Evolutionary conservation across 1,140 invertebrate genomes (phyloP), one percentile per base, ranked within the genome.

Genomic region (Dreissena rostriformis): DNA sequence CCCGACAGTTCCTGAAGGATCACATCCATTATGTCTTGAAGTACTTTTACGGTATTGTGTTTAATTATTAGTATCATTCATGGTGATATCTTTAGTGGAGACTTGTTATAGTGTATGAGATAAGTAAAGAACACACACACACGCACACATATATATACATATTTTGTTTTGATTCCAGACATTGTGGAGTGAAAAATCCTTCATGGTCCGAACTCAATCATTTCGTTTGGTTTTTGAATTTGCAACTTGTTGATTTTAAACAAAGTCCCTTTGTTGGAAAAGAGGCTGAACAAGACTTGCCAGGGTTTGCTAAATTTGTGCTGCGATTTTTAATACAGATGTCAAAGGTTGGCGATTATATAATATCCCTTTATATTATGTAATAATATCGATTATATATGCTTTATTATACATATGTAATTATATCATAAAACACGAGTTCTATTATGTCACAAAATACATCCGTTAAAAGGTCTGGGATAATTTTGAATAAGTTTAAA

Each of bases 141-240:
- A 5, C 39, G 39, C 39, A 39, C 2, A n/a, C 2, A 39, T 39
- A 39, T 39, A 39, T 39, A 39, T 39, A 66, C 17, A 74, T 73
- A 39, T 67, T n/a, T n/a, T n/a, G n/a, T n/a, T n/a, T n/a, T n/a
- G 22, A 75, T 84, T 87, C 17, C 86, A 92, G 90, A 74, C 87
- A 91, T 73, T 93, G 91, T 88, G 91, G 92, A 15, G 73, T 91
- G 19, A 14, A 61, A 11, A 87, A 93, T 57, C 92, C 92, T 11
- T 92, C 91, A 1, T 93, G 92, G 92, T 80, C 90, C 51, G 92
- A 93, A 83, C 83, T 93, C 7, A 84, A 87, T 24, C 89, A 92
- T 87, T 93, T 91, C 91, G 90, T 91, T 0, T 84, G 80, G 65
- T 93, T 93, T 78, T 87, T 93, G 14, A 91, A 93, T 87, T 88